phyloP scores from a whole-genome alignment of 1,140 invertebrate species.

The Linepithema humile region DNA sequence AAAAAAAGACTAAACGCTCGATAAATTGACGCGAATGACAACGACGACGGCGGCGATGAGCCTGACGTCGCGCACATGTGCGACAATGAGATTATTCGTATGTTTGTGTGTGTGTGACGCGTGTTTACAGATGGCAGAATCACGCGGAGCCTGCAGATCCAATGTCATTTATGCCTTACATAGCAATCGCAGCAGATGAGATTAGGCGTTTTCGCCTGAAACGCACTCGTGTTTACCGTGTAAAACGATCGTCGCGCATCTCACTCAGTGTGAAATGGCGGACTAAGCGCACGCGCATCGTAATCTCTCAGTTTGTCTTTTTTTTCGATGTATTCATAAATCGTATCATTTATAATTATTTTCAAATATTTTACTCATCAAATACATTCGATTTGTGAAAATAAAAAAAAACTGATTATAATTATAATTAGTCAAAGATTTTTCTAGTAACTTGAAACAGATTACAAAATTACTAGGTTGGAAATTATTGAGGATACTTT shows the following conservation, averaged over 20 bases:
- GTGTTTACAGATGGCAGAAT: background rate
- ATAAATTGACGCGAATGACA: background rate
- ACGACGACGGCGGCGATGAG: background rate
- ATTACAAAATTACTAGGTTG: background rate
- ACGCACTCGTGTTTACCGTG: background rate
- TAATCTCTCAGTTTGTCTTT: background rate
- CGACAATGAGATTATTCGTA: conserved; percentile 8
- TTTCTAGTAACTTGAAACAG: background rate
- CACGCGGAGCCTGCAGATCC: no score
- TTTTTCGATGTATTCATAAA: background rate
- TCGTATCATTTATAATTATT: background rate
- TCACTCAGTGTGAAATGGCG: conserved; percentile 52
- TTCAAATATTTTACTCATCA: background rate
- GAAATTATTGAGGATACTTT: conserved; percentile 3
- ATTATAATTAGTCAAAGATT: background rate
- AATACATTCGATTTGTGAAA: no score
- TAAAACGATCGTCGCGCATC: background rate
- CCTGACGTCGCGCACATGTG: conserved; percentile 10
- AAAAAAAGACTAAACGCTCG: background rate
- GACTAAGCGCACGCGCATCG: conserved; percentile 49
- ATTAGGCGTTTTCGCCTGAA: background rate
- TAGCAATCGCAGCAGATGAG: background rate
- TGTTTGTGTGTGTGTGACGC: background rate
- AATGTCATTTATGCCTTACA: background rate
- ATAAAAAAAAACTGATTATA: background rate